Evolutionary conservation across 2,888 invertebrate species (phyloP).

Genomic region (Arenicola marina): DNA sequence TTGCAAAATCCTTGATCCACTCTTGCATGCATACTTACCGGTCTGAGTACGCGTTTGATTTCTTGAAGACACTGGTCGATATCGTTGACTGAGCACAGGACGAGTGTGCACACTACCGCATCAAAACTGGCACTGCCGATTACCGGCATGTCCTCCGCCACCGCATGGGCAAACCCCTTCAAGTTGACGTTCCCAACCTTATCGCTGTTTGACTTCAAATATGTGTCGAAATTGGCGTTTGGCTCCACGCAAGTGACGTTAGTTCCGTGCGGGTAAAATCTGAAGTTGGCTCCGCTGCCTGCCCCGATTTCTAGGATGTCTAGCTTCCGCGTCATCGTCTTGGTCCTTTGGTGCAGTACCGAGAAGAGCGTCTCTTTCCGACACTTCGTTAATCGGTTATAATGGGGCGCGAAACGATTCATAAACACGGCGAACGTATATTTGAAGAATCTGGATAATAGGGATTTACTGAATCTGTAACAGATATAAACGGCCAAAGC

Average conservation of each 20-base stretch:
- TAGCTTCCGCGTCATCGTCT: slow-evolving; percentile 27
- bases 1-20: too few relatives aligned
- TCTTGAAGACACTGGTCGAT: slow-evolving; percentile 39
- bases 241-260: slow-evolving; percentile 48
- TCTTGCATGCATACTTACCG: too few relatives aligned
- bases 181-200: slow-evolving; percentile 35
- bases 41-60: slow-evolving; percentile 48
- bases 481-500: too few relatives aligned
- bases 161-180: slow-evolving; percentile 37
- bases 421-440: too few relatives aligned
- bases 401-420: too few relatives aligned
- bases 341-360: too few relatives aligned
- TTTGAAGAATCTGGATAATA: too few relatives aligned
- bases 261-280: slow-evolving; percentile 42
- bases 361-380: too few relatives aligned
- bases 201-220: slow-evolving; percentile 36
- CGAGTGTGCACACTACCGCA: slow-evolving; percentile 48
- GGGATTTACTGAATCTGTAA: too few relatives aligned
- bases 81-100: slow-evolving; percentile 46
- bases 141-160: slow-evolving; percentile 45
- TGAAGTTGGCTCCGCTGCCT: slow-evolving; percentile 48
- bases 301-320: slow-evolving; percentile 49
- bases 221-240: slow-evolving; percentile 39
- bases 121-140: slow-evolving; percentile 44
- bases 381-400: too few relatives aligned